Base-by-base conservation (phyloP, 2,113 vertebrate species). In the Neolamprologus longior region DNA sequence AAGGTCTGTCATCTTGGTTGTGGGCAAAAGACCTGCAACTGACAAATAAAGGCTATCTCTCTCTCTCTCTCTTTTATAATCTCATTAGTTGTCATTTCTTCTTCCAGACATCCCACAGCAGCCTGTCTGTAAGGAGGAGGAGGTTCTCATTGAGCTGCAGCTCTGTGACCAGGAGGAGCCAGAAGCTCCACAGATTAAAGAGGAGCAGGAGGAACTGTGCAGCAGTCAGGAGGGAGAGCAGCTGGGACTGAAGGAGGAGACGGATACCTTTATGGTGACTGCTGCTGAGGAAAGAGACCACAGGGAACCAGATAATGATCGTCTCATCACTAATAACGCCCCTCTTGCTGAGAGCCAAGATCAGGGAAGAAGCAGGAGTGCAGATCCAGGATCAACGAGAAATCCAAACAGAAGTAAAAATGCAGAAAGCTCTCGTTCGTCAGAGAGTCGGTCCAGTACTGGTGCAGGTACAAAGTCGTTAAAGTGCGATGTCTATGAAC, bases 261-360 rank as follows among this genome's bases (percentile, higher is more conserved):
- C 2, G 0, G 11, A 26, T 26, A 24, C 21, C 21, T 55, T 26
- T 0, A 26, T 26, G 54, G 54, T 55, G 54, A 55, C 54, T 55
- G 0, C 4, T 26, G 4, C 11, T 55, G 21, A 55, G 54, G 21
- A 55, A 13, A 0, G 54, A 55, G 4, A 55, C 0, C 1, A 55
- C 54, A 55, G 21, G 0, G 0, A 7, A 26, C 21, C 6, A 13
- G 54, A 28, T 28, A 28, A 28, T 1, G 55, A 58, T 58, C 1
- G 3, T 5, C 55, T 58, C 24, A 0, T 58, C 55, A 58, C 24
- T 58, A 58, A 58, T 58, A 5, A 58, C 7, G 0, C 13, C 7
- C 55, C 24, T 28, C 24, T 58, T 58, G 24, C 55, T 58, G 55
- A 28, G 55, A 58, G 55, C 24, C 55, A 58, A 1, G 24, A 58